These are phyloP conservation scores for Onychomys leucogaster DNA, from an alignment of 2,797 vertebrate species.

Conservation along the genomic window DNA sequence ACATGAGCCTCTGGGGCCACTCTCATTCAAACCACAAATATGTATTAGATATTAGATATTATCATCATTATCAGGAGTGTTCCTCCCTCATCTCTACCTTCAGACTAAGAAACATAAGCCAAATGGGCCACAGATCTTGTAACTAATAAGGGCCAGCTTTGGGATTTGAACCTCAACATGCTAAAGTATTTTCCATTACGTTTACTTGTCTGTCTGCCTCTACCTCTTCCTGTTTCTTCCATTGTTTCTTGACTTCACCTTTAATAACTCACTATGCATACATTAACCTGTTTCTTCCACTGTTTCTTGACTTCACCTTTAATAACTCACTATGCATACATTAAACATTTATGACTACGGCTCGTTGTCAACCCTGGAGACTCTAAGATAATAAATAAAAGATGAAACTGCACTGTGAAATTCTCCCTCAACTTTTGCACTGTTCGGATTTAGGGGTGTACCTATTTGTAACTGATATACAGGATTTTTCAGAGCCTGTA, in stretches of 20 bases:
- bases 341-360: not conserved
- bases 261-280: not conserved
- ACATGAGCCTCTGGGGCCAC: not conserved
- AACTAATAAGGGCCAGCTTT: not conserved
- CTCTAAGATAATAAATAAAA: slow-evolving; percentile 34
- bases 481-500: not conserved
- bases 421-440: slow-evolving; percentile 1
- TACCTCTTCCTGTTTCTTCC: not conserved
- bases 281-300: slow-evolving; percentile 22
- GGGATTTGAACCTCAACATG: not conserved
- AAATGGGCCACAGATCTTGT: not conserved
- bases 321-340: not conserved
- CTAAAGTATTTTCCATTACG: not conserved
- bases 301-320: not conserved
- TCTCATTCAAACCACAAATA: not conserved
- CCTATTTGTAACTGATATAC: not conserved
- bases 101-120: not conserved
- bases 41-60: not conserved
- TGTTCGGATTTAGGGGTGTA: not conserved
- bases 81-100: not conserved
- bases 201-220: not conserved
- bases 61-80: not conserved
- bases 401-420: slow-evolving; percentile 27
- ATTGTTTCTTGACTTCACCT: not conserved
- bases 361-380: not conserved